A percentile compares a stretch with the other conserved stretches of the same genome.
phyloP scores from a whole-genome alignment of 2,888 invertebrate species.

The Amiota communis region DNA sequence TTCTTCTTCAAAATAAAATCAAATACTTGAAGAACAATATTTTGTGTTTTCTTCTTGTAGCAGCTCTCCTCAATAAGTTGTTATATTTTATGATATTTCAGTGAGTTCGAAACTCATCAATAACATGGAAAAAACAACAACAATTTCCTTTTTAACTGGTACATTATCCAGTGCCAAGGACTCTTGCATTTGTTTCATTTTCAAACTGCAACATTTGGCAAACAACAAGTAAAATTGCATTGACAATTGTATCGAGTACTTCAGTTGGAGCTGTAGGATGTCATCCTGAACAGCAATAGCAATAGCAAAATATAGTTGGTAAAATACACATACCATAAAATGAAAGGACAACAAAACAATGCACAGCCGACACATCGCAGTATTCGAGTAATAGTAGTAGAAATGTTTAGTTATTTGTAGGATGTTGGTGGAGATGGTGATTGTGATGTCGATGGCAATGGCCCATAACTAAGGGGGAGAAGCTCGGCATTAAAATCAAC shows the following conservation, averaged over 20 bases:
- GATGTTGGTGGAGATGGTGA: too few relatives aligned
- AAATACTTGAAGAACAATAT: conserved; percentile 5
- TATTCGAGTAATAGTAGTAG: too few relatives aligned
- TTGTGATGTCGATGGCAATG: too few relatives aligned
- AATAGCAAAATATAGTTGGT: conserved; percentile 4
- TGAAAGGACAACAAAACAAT: conserved; percentile 11
- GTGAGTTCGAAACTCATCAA: conserved; percentile 17
- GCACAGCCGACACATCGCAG: background rate
- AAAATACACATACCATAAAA: conserved; percentile 18
- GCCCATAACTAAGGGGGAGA: too few relatives aligned
- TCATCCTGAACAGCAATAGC: background rate
- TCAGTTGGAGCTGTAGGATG: too few relatives aligned
- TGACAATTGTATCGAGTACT: conserved; percentile 20
- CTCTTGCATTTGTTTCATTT: background rate
- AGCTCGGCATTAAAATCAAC: conserved; percentile 38
- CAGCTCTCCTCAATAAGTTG: background rate
- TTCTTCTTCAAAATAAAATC: background rate
- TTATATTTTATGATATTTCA: conserved; percentile 13
- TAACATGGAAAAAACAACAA: conserved; percentile 4
- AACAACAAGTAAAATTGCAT: conserved; percentile 30
- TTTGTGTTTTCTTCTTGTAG: background rate
- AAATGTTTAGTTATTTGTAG: too few relatives aligned
- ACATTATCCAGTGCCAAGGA: background rate
- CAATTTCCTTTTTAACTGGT: background rate
- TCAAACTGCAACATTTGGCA: conserved; percentile 19